Evolutionary conservation across 1,140 invertebrate species (phyloP), one percentile per base, ranked within the genome.

Genomic region (Cryptotermes secundus): DNA sequence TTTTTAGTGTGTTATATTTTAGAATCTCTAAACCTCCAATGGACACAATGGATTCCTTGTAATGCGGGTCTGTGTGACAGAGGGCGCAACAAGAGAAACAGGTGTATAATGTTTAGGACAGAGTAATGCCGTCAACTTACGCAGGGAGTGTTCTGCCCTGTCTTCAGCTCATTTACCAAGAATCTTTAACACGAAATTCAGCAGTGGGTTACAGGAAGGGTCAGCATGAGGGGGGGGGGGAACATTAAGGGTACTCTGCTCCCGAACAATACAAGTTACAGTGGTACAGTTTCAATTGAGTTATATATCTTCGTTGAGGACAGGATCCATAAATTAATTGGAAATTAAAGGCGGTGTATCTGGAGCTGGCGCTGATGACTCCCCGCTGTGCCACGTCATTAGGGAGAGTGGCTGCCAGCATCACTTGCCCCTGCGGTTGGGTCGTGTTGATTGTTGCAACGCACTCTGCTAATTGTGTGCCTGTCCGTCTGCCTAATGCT

Each of bases 271-370:
- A n/a, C 26, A 72, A n/a, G n/a, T 31, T 72, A n/a, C 26, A 72
- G 14, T 26, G 59, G n/a, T 31, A 31, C n/a, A 16, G 59, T 72
- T 26, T 72, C 59, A 31, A 72, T 72, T 72, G 59, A 72, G 59
- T 36, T 81, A 36, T 14, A 34, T 81, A 34, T 59, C 34, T 72
- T 65, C 34, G 65, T 35, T 38, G 38, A n/a, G 26, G 26, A 35
- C 53, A 31, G 45, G 65, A 80, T 80, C 83, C 83, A 80, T 80
- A 80, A 49, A 42, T 79, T 84, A 84, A 84, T 84, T 84, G 83
- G 80, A 84, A 84, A 84, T 84, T 84, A 84, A 84, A 84, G 79
- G n/a, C n/a, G 83, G 79, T 84, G 83, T 80, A 80, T 84, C 79
- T 72, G 34, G 34, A 49, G 83, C 53, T 26, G n/a, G 72, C 31